Conservation (phyloP, 2,888 invertebrate species). For the Endotricha flammealis region DNA sequence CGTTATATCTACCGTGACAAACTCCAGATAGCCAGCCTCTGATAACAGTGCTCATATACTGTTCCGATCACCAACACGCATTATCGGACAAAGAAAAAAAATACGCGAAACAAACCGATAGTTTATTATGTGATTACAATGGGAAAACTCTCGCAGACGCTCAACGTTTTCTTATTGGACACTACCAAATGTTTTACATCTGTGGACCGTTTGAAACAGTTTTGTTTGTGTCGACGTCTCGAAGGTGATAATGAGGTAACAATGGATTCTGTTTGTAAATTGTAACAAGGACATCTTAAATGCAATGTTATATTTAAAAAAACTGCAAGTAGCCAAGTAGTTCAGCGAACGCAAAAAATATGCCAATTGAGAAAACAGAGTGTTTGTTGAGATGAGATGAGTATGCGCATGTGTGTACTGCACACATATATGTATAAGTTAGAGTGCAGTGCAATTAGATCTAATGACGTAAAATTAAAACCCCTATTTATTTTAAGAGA, state of each 20-base stretch:
- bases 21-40: slow-evolving; percentile 64
- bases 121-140: slow-evolving; percentile 19
- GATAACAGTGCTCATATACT: slow-evolving; percentile 65
- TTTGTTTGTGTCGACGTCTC: slow-evolving; percentile 62
- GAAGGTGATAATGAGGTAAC: slow-evolving; percentile 60
- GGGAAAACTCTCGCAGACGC: slow-evolving; percentile 56
- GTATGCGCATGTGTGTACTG: too few species aligned
- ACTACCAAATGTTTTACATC: slow-evolving; percentile 57
- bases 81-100: slow-evolving; percentile 20
- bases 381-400: too few species aligned
- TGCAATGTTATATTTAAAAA: too few species aligned
- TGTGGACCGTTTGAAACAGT: slow-evolving; percentile 61
- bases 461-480: too few species aligned
- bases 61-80: slow-evolving; percentile 51
- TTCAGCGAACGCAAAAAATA: too few species aligned
- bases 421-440: too few species aligned
- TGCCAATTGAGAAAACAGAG: too few species aligned
- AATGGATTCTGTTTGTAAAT: too few species aligned
- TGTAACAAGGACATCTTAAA: too few species aligned
- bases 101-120: slow-evolving; percentile 1
- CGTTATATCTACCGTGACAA: slow-evolving; percentile 73
- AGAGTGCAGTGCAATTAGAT: too few species aligned
- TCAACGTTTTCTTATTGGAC: slow-evolving; percentile 63
- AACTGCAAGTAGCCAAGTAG: too few species aligned
- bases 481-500: too few species aligned